These are phyloP conservation scores for Escarpia spicata DNA, from an alignment of 2,888 invertebrate genomes.

Conservation along the genomic window DNA sequence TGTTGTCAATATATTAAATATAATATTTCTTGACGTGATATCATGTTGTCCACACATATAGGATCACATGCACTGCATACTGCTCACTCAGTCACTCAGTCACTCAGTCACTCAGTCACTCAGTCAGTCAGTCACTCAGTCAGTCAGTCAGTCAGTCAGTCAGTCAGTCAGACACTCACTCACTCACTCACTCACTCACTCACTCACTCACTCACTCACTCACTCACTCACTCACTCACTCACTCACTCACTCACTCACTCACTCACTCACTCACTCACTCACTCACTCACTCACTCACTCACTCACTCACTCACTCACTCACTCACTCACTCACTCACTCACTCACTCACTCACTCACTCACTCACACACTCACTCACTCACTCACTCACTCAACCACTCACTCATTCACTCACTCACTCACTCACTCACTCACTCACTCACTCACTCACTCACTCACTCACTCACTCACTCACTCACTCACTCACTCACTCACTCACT, in stretches of 20 bases:
- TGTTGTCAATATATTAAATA: no score
- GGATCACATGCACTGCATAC: constrained; percentile 14
- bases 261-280: not conserved
- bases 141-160: not conserved
- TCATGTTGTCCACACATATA: no score
- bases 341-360: no score
- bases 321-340: constrained; percentile 18
- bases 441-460: no score
- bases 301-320: constrained; percentile 18
- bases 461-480: no score
- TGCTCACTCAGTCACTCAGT: not conserved
- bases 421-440: no score
- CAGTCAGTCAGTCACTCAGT: not conserved
- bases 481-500: no score
- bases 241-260: constrained; percentile 17
- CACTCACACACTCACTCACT: accelerated
- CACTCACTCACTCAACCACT: no score
- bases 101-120: not conserved
- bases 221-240: not conserved
- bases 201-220: not conserved
- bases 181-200: constrained; percentile 19
- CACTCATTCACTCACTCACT: no score
- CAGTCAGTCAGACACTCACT: not conserved
- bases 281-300: no score
- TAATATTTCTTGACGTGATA: no score